These are phyloP conservation scores for Albula glossodonta DNA, from an alignment of 2,113 vertebrate species.

Conservation along the genomic window DNA sequence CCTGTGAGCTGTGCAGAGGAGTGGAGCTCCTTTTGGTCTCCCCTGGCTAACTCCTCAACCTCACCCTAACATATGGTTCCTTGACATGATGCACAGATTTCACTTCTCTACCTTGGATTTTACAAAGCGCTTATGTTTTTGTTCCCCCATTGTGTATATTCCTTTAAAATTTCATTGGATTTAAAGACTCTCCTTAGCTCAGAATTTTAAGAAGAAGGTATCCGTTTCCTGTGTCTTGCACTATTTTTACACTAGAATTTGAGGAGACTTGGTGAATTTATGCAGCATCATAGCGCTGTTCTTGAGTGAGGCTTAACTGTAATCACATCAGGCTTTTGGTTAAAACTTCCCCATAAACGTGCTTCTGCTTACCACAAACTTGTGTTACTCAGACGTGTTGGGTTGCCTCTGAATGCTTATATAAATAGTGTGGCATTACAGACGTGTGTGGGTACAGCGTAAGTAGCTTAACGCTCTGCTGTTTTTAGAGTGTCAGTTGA, in stretches of 20 bases:
- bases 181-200: neutral
- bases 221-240: neutral
- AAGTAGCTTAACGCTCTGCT: slow-evolving; percentile 41
- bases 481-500: neutral
- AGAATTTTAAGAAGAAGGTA: neutral
- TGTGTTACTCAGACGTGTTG: slow-evolving; percentile 29
- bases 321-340: neutral
- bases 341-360: neutral
- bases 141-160: neutral
- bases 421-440: slow-evolving; percentile 38
- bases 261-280: too few species aligned
- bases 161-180: neutral
- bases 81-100: too few species aligned
- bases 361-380: neutral
- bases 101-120: neutral
- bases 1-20: neutral
- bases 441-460: slow-evolving; percentile 17
- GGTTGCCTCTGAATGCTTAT: slow-evolving; percentile 30
- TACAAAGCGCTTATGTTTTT: neutral
- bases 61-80: neutral
- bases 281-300: too few species aligned
- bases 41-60: neutral
- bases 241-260: neutral
- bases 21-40: too few species aligned
- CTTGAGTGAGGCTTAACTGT: neutral